A percentile compares a stretch with the other conserved stretches of the same genome.
Conservation (phyloP, 2,888 invertebrate species). For the Amphipyra tragopoginis region DNA sequence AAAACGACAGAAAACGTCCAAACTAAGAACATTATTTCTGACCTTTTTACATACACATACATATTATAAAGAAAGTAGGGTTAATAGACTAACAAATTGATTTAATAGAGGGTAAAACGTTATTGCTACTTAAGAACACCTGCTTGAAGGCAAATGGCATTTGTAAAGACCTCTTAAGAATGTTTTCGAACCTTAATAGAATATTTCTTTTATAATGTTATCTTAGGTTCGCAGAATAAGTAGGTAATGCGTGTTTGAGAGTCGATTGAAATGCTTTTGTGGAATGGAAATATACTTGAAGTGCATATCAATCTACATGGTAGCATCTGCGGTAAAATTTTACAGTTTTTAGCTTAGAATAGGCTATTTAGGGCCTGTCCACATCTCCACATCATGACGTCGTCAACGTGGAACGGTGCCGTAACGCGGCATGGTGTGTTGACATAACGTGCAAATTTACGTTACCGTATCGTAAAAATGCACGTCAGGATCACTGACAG, state of each 20-base stretch:
- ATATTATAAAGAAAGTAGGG: slow-evolving; percentile 36
- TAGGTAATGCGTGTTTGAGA: slow-evolving; percentile 45
- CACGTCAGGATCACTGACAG: too few species aligned
- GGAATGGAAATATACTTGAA: slow-evolving; percentile 31
- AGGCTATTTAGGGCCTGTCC: too few species aligned
- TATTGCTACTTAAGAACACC: slow-evolving; percentile 59
- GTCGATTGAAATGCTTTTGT: slow-evolving; percentile 35
- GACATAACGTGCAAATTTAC: too few species aligned
- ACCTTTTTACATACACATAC: slow-evolving; percentile 18
- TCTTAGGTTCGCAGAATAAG: slow-evolving; percentile 38
- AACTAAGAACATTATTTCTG: slow-evolving; percentile 21
- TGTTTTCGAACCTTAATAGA: slow-evolving; percentile 44
- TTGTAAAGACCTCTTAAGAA: slow-evolving; percentile 33
- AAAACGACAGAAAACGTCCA: slow-evolving; percentile 18
- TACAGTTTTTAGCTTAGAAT: too few species aligned
- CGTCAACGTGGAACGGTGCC: too few species aligned
- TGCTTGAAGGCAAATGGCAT: slow-evolving; percentile 47
- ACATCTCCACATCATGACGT: too few species aligned
- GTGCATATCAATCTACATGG: neutral
- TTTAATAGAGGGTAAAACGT: slow-evolving; percentile 56
- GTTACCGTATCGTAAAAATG: too few species aligned
- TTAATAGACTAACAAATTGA: slow-evolving; percentile 57
- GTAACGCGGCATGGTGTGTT: too few species aligned
- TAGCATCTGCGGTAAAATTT: neutral
- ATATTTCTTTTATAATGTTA: slow-evolving; percentile 51